Base-by-base conservation (phyloP, 2,888 invertebrate species). In the Pollenia angustigena region DNA sequence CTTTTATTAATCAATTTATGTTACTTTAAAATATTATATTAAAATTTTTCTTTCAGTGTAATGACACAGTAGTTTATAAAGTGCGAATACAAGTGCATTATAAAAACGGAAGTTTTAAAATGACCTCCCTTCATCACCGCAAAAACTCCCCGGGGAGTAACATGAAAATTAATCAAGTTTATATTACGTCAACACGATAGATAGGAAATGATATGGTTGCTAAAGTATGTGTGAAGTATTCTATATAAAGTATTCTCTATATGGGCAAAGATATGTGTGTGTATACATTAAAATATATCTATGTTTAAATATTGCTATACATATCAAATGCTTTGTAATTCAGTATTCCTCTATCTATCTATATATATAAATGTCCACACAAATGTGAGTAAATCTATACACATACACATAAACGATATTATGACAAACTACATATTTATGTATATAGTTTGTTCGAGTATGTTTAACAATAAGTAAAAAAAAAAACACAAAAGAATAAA, bases 151-250 rank as follows among this genome's bases (percentile, higher is more conserved):
- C 80, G 50, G 52, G 68, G 78, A 68, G 74, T 62, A 69, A 88
- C 85, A 88, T 87, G 86, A 84, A 89, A 90, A 89, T 90, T 89
- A 90, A 90, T 90, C 88, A 90, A 89, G 89, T 90, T 88, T 88
- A 85, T 88, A 89, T 89, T 89, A 88, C 89, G 89, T 89, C 90
- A 90, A 89, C 90, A 90, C 88, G 66, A 85, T 85, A 83, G 87
- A 86, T 84, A 78, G 75, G 54, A 75, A 60, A 79, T 71, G 80
- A 78, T 80, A 80, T 76, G 62, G 44, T 42, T 23, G 62, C 14
- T 52, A 52, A 44, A 62, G 42, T 12, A 23, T 56, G 16, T 60
- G 42, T 40, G 9, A 60, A 60, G 14, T 40, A 42, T 60, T 2
- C 32, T 40, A 10, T 56, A 56, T 14, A 40, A n/a, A 54, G 18